Conservation (phyloP, 2,888 invertebrate species). For the Rutpela maculata region DNA sequence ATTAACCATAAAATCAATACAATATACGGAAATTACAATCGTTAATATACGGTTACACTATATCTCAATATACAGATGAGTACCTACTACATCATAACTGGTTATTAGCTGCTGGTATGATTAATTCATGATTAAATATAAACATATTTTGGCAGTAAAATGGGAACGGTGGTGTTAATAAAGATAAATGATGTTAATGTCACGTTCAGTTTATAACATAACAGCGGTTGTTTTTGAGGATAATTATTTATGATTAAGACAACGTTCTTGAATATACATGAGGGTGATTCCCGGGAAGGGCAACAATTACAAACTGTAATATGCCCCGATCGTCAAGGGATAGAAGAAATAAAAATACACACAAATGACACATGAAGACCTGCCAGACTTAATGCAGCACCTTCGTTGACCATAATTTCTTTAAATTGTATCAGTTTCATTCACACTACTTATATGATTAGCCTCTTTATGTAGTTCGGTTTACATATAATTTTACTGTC, state of each 20-base stretch:
- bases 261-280: constrained; percentile 7
- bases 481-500: too few relatives aligned
- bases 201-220: constrained; percentile 46
- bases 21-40: too few relatives aligned
- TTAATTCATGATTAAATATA: constrained; percentile 22
- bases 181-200: constrained; percentile 56
- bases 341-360: too few relatives aligned
- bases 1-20: too few relatives aligned
- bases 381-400: too few relatives aligned
- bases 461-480: too few relatives aligned
- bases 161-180: constrained; percentile 44
- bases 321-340: not conserved
- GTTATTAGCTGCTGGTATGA: not conserved
- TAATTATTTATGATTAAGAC: constrained; percentile 26
- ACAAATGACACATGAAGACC: too few relatives aligned
- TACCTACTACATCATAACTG: not conserved
- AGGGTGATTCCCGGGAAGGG: not conserved
- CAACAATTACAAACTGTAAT: not conserved
- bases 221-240: not conserved
- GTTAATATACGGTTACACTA: too few relatives aligned
- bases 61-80: not conserved
- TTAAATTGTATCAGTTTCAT: too few relatives aligned
- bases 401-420: too few relatives aligned
- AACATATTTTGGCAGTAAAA: constrained; percentile 51
- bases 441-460: too few relatives aligned